Base-by-base conservation (phyloP, 2,888 invertebrate species). In the Hydroisotoma schaefferi region DNA sequence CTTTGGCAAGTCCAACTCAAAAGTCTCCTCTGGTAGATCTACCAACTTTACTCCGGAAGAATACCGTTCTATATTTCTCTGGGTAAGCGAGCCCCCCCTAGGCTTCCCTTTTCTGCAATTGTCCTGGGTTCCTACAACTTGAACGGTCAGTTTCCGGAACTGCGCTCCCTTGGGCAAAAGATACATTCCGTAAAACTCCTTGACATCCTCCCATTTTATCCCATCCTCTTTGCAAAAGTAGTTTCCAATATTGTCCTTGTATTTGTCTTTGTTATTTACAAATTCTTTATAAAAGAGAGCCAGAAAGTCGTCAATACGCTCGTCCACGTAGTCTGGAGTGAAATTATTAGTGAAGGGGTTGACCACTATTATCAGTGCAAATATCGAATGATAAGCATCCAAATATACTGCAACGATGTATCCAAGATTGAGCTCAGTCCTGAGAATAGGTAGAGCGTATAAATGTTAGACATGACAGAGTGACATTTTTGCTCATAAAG, bases 81-180 rank as follows among this genome's bases (percentile, higher is more conserved):
- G 6, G 33, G 52, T 23, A 1, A 27, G 12, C 15, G 6, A 6
- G 8, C 33, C 33, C 33, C 8, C 8, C 33, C 33, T 15, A 20
- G 40, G 40, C 20, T 20, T 6, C 8, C 33, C 20, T n/a, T n/a
- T n/a, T 40, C 40, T 40, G n/a, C 40, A 40, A 15, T 40, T 15
- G 4, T 4, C 40, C 15, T 6, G 33, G 15, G 8, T 33, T 10
- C 55, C 60, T 37, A 55, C 56, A 15, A 61, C 40, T 25, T 61
- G 61, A 2, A 61, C 22, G 1, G 61, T 56, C 1, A 61, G 12
- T 25, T 61, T 61, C 5, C 61, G 46, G n/a, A 53, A 61, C 1
- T 26, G 1, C 0, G 38, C 20, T 15, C 61, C 61, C 1, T 25
- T 23, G 20, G 61, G 44, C n/a, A 51, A 22, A 18, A 61, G 23